A percentile compares a stretch with the other conserved stretches of the same genome.
phyloP scores from a whole-genome alignment of 1,140 invertebrate genomes.

The Gryllus bimaculatus region DNA sequence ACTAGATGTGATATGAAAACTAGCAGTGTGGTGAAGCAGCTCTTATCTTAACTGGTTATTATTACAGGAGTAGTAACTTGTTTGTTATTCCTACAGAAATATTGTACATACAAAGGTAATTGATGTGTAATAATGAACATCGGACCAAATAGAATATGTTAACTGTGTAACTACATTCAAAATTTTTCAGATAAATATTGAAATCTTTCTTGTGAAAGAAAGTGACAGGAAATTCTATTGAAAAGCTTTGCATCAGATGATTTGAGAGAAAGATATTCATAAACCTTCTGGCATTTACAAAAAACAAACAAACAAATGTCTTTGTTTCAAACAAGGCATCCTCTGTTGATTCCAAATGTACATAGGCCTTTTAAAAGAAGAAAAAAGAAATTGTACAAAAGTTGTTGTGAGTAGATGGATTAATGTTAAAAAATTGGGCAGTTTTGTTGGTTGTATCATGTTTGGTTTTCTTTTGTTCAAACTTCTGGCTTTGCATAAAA shows the following conservation, averaged over 20 bases:
- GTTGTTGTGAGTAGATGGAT: constrained; percentile 1
- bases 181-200: neutral
- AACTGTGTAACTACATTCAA: neutral
- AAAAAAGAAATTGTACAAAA: constrained; percentile 1
- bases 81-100: neutral
- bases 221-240: neutral
- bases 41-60: neutral
- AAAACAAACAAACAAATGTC: neutral
- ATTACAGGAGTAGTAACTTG: neutral
- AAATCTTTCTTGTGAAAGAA: too few species aligned
- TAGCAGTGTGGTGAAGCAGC: neutral
- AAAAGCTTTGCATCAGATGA: neutral
- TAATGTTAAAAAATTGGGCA: neutral
- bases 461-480: constrained; percentile 7
- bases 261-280: neutral
- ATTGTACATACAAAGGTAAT: neutral
- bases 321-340: neutral
- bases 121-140: neutral
- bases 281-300: neutral
- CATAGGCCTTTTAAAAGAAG: neutral
- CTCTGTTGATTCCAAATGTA: neutral
- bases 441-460: constrained; percentile 7
- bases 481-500: constrained; percentile 12
- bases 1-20: neutral
- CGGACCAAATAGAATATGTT: neutral